Conservation (phyloP, 2,797 vertebrate species). For the Crenichthys baileyi region DNA sequence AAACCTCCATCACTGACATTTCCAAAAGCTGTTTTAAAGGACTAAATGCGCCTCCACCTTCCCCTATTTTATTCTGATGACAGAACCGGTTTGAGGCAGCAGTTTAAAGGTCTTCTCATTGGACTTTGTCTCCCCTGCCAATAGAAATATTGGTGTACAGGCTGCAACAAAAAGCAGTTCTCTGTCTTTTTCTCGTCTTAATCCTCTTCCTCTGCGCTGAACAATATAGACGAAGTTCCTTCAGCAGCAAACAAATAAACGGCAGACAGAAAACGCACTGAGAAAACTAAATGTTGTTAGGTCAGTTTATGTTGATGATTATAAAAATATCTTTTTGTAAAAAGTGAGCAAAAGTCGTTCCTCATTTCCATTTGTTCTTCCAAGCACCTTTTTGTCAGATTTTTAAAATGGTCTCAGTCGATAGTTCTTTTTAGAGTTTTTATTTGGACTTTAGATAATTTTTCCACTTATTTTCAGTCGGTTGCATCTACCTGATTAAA, state of each 20-base stretch:
- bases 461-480: not conserved
- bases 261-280: not conserved
- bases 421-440: not conserved
- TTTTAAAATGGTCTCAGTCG: too few relatives aligned
- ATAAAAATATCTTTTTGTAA: too few relatives aligned
- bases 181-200: constrained; percentile 27
- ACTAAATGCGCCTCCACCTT: not conserved
- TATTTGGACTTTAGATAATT: not conserved
- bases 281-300: constrained; percentile 6
- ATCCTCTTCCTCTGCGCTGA: constrained; percentile 36
- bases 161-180: constrained; percentile 47
- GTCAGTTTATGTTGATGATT: too few relatives aligned
- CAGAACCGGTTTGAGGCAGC: constrained; percentile 47
- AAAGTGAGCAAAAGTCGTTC: not conserved
- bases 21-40: not conserved
- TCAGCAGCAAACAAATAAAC: constrained; percentile 10
- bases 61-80: constrained; percentile 8
- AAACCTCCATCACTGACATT: not conserved
- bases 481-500: not conserved
- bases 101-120: constrained; percentile 23
- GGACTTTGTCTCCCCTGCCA: constrained; percentile 51
- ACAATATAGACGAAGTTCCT: constrained; percentile 22
- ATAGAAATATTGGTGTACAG: constrained; percentile 48
- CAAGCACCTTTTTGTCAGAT: too few relatives aligned
- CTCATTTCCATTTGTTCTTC: not conserved